phyloP scores from a whole-genome alignment of 2,113 vertebrate genomes.

The rabbit (Oryctolagus cuniculus) region DNA sequence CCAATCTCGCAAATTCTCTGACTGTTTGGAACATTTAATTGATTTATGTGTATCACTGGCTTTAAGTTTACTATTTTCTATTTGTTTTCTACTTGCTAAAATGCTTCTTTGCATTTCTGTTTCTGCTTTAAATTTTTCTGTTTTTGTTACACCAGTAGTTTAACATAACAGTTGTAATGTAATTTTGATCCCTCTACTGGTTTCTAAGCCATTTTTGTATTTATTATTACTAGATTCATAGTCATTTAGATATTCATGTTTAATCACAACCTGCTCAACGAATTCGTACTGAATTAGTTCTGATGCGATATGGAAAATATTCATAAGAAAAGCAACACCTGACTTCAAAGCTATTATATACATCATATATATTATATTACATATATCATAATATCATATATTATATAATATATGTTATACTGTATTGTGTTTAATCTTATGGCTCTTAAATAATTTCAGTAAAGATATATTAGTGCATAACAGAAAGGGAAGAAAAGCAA shows the following conservation, averaged over 20 bases:
- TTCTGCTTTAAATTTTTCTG: neutral
- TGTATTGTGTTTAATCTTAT: neutral
- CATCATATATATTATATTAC: neutral
- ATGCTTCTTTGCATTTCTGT: neutral
- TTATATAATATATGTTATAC: neutral
- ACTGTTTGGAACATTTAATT: neutral
- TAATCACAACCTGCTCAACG: neutral
- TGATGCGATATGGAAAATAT: neutral
- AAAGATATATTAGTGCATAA: slow-evolving; percentile 22
- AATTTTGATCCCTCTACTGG: neutral
- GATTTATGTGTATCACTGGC: neutral
- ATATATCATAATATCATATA: neutral
- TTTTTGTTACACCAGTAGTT: neutral
- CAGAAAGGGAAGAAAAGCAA: neutral
- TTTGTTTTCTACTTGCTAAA: neutral
- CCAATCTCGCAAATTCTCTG: neutral
- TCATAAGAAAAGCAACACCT: neutral
- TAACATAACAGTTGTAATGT: neutral
- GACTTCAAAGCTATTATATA: neutral
- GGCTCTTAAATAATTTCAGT: slow-evolving; percentile 8
- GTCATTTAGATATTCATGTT: neutral
- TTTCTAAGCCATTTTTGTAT: neutral
- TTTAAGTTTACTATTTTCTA: neutral
- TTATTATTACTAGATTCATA: neutral
- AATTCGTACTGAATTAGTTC: neutral